Base-by-base conservation (phyloP, 2,113 vertebrate genomes). In the Leucopsar rothschildi region DNA sequence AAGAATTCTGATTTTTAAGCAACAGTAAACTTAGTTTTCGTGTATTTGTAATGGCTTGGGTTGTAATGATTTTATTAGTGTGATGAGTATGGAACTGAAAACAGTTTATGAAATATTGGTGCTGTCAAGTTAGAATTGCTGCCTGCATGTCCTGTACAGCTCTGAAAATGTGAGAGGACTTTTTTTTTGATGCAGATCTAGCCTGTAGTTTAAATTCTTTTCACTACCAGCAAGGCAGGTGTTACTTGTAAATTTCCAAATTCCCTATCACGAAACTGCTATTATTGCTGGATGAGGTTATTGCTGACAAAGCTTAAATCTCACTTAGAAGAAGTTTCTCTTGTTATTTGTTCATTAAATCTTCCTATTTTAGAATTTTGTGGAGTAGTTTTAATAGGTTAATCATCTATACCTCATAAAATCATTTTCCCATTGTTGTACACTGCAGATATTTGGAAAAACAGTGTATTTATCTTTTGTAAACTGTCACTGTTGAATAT, bases 221-320 rank as follows among this genome's bases (percentile, higher is more conserved):
- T 65, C 15, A 20, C 12, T 15, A 16, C 7, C 31, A 28, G 33
- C 1, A 6, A 76, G 66, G 31, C 31, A 49, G 29, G 14, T 71
- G 47, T 44, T 85, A 15, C 39, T 79, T 71, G 14, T 75, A 11
- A 5, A 22, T 40, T 80, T 63, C 47, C 50, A 64, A 65, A 63
- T 77, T 55, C 6, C 0, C 0, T 40, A 20, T 64, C 49, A 20
- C 1, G 2, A 77, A 73, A 57, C 21, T 60, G 9, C 15, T 55
- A 0, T 60, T 84, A 31, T 10, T 64, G 0, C 8, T 57, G 76
- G 52, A 23, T 57, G 42, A 49, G 10, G 14, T 42, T 75, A 59
- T 44, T 65, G 45, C 45, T 73, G 44, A 24, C 23, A 49, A 68
- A 71, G 44, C 10, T 69, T 37, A 21, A 50, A 20, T 40, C 31